Conservation (phyloP, 2,888 invertebrate species). For the Erannis defoliaria region DNA sequence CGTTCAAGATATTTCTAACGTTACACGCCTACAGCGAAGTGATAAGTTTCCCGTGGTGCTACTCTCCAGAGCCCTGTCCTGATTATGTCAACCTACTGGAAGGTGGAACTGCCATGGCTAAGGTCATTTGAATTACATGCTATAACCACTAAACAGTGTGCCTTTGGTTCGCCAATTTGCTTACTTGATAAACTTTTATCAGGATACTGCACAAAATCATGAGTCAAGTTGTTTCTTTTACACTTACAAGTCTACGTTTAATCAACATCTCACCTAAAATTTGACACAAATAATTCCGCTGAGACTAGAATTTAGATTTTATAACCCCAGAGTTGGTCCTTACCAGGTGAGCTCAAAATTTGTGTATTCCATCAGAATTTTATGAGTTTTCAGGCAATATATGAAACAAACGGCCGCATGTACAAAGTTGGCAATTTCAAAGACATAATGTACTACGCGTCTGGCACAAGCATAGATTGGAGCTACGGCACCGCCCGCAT, state of each 20-base stretch:
- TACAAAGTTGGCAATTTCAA: conserved; percentile 81
- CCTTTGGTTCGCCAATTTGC: too few species aligned
- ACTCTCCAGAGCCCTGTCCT: conserved; percentile 71
- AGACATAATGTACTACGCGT: conserved; percentile 77
- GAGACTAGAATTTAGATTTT: too few species aligned
- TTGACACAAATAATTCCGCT: too few species aligned
- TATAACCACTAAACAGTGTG: too few species aligned
- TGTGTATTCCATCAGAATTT: not conserved
- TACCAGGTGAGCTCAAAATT: too few species aligned
- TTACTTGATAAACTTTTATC: too few species aligned
- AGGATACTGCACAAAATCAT: too few species aligned
- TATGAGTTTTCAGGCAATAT: conserved; percentile 67
- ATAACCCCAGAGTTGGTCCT: too few species aligned
- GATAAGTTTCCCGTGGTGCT: conserved; percentile 80
- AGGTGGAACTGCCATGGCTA: conserved; percentile 77
- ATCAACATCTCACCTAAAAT: too few species aligned
- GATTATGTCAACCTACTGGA: conserved; percentile 78
- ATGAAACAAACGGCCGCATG: conserved; percentile 72
- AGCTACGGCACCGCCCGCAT: conserved; percentile 77
- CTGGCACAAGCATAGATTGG: conserved; percentile 82
- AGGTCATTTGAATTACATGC: conserved; percentile 55
- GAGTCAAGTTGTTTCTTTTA: too few species aligned
- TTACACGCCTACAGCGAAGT: conserved; percentile 77
- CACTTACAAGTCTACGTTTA: too few species aligned
- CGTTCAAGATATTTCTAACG: conserved; percentile 77